Conservation (phyloP, 1,140 invertebrate species). For the Apocrypta bakeri region DNA sequence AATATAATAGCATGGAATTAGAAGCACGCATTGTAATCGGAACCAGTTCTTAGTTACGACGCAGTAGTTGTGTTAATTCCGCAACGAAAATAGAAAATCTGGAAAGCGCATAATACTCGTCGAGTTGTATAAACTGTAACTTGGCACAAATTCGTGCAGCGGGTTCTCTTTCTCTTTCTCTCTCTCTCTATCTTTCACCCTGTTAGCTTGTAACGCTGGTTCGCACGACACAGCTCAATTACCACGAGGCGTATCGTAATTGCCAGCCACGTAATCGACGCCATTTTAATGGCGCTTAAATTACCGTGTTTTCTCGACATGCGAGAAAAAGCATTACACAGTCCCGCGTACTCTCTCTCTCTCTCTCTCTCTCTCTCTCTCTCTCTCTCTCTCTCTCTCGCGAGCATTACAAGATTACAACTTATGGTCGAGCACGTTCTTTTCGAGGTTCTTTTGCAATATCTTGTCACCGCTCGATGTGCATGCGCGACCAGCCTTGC, state of each 20-base stretch:
- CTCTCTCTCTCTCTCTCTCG: no score
- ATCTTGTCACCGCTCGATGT: constrained; percentile 33
- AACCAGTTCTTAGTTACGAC: neutral
- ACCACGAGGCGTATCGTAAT: constrained; percentile 52
- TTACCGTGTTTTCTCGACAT: constrained; percentile 43
- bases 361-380: no score
- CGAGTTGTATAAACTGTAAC: neutral
- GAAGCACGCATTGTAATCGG: neutral
- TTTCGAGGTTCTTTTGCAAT: constrained; percentile 45
- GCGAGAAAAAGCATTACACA: constrained; percentile 30
- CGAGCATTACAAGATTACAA: constrained; percentile 28
- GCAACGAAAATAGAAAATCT: neutral
- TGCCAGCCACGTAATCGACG: constrained; percentile 52
- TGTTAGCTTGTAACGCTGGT: constrained; percentile 13
- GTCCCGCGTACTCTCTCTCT: constrained; percentile 25
- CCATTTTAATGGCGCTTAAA: constrained; percentile 53
- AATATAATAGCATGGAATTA: neutral
- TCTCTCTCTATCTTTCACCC: neutral
- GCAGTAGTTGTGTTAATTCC: neutral
- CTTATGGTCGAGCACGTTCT: constrained; percentile 15
- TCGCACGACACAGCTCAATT: constrained; percentile 55
- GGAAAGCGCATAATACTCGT: neutral
- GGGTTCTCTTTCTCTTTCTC: neutral
- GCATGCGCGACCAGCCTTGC: neutral
- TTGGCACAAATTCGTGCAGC: neutral